A percentile compares a stretch with the other conserved stretches of the same genome.
phyloP scores from a whole-genome alignment of 2,888 invertebrate genomes.

The Caradrina clavipalpis region DNA sequence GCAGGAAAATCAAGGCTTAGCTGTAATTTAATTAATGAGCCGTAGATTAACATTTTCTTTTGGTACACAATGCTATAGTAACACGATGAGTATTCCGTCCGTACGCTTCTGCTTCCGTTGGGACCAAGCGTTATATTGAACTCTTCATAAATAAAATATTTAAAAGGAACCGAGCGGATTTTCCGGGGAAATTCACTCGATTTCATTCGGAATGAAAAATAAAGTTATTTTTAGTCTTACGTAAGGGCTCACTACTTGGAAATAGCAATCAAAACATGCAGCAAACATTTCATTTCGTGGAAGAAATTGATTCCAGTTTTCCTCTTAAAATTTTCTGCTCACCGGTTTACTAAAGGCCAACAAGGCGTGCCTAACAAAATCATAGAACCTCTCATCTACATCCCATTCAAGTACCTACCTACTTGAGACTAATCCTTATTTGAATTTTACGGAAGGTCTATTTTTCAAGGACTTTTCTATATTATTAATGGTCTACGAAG shows the following conservation, averaged over 20 bases:
- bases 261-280: constrained; percentile 10
- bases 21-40: constrained; percentile 84
- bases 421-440: constrained; percentile 42
- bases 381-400: constrained; percentile 49
- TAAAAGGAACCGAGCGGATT: constrained; percentile 14
- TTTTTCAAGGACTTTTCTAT: constrained; percentile 41
- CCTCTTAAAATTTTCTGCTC: constrained; percentile 39
- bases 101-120: constrained; percentile 80
- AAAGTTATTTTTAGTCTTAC: neutral
- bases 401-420: constrained; percentile 20
- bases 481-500: constrained; percentile 60
- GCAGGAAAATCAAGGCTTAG: constrained; percentile 86
- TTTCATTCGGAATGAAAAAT: constrained; percentile 7
- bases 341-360: constrained; percentile 29
- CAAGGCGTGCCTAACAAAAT: constrained; percentile 55
- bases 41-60: constrained; percentile 89
- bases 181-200: constrained; percentile 26
- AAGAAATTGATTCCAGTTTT: constrained; percentile 45
- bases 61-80: constrained; percentile 84
- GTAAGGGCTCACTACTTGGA: neutral
- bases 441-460: constrained; percentile 58
- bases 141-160: constrained; percentile 52
- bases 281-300: constrained; percentile 8
- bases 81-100: constrained; percentile 82
- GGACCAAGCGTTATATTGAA: constrained; percentile 74